Conservation (phyloP, 2,797 vertebrate genomes). For the Toxotes lorentzi region DNA sequence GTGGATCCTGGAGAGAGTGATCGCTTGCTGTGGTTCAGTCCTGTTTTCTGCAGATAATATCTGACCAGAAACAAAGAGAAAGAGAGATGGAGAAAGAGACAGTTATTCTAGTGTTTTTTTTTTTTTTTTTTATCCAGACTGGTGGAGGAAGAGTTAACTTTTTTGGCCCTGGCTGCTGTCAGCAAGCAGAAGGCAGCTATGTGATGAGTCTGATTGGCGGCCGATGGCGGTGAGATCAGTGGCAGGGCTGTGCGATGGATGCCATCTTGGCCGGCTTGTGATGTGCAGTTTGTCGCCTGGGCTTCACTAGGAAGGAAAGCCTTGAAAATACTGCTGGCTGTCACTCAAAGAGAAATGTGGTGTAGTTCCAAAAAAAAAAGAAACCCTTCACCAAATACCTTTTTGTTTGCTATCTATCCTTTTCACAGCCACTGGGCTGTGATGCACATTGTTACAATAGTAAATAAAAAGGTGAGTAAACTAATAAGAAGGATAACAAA, state of each 20-base stretch:
- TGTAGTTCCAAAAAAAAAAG: conserved; percentile 63
- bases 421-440: conserved; percentile 42
- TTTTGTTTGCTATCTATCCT: conserved; percentile 65
- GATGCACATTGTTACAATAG: conserved; percentile 28
- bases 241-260: conserved; percentile 81
- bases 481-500: conserved; percentile 10
- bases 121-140: conserved; percentile 48
- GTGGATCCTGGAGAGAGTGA: conserved; percentile 71
- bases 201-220: conserved; percentile 84
- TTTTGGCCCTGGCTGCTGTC: conserved; percentile 76
- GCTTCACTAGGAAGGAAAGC: conserved; percentile 78
- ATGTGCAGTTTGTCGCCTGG: conserved; percentile 83
- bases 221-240: conserved; percentile 81
- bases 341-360: conserved; percentile 80
- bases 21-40: conserved; percentile 69
- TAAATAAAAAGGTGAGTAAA: conserved; percentile 45
- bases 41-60: conserved; percentile 64
- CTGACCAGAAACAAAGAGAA: conserved; percentile 73
- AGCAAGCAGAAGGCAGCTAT: conserved; percentile 80
- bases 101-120: conserved; percentile 39
- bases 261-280: conserved; percentile 83
- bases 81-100: conserved; percentile 29
- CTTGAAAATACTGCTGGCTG: conserved; percentile 84
- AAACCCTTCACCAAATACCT: conserved; percentile 64
- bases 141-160: conserved; percentile 79